phyloP scores from a whole-genome alignment of 2,113 vertebrate species.

The Lipophrys pholis region DNA sequence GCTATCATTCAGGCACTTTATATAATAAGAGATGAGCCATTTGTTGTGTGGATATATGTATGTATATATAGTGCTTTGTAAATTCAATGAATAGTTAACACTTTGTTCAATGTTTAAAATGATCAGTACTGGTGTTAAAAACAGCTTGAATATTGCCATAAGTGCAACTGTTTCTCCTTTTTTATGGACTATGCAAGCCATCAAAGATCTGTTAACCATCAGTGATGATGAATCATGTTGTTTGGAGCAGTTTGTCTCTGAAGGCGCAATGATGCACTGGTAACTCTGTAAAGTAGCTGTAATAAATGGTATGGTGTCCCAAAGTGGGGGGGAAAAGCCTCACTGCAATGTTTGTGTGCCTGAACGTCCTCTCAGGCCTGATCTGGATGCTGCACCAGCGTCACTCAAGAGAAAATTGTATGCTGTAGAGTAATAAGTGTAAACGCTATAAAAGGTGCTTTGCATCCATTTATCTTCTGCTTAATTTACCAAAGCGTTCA shows the following conservation, averaged over 20 bases:
- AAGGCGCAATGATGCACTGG: background rate
- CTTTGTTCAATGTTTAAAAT: slow-evolving; percentile 15
- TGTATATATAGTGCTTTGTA: too few species aligned
- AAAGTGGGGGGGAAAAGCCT: background rate
- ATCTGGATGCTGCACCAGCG: background rate
- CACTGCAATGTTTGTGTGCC: background rate
- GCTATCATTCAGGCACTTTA: slow-evolving; percentile 14
- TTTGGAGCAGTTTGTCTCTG: slow-evolving; percentile 3
- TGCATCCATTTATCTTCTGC: background rate
- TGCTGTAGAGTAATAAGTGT: background rate
- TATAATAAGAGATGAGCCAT: background rate
- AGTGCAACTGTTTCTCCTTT: slow-evolving; percentile 14
- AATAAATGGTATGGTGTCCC: background rate
- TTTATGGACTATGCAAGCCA: background rate
- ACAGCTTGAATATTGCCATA: slow-evolving; percentile 19
- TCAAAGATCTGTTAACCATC: background rate
- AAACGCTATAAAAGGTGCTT: background rate
- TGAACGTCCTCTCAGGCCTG: background rate
- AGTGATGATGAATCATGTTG: background rate
- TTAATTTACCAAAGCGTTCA: background rate
- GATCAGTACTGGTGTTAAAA: slow-evolving; percentile 30
- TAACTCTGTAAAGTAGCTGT: background rate
- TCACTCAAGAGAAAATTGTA: background rate
- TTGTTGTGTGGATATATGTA: too few species aligned
- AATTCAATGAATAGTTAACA: background rate